These are phyloP conservation scores for Odocoileus hemionus DNA, from an alignment of 2,113 vertebrate genomes.

Conservation along the genomic window DNA sequence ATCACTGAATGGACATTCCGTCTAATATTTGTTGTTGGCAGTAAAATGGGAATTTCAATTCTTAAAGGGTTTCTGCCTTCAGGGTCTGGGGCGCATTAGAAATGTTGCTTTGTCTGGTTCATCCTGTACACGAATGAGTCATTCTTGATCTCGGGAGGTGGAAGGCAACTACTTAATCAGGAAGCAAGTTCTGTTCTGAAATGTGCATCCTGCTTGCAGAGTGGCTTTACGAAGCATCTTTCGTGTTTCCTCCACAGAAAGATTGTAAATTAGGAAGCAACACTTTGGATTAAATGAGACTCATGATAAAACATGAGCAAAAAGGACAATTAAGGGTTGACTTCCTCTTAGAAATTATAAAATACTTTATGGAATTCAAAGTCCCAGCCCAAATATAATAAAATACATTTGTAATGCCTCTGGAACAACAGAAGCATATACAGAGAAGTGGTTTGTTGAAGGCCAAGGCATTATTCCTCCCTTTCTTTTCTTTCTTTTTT, in stretches of 20 bases:
- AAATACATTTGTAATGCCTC: neutral
- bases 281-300: neutral
- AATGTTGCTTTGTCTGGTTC: neutral
- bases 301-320: neutral
- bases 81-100: neutral
- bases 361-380: constrained; percentile 3
- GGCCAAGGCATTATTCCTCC: neutral
- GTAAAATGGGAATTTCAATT: neutral
- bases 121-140: neutral
- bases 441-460: neutral
- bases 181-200: neutral
- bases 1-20: neutral
- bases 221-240: neutral
- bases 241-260: neutral
- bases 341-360: neutral
- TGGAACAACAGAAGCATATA: neutral
- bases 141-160: neutral
- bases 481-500: neutral
- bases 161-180: fast-evolving
- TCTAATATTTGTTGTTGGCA: constrained; percentile 30
- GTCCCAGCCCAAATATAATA: neutral
- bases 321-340: neutral
- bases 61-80: neutral
- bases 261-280: neutral
- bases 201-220: neutral